phyloP scores from a whole-genome alignment of 2,888 invertebrate genomes.

The Pseudococcus viburni region DNA sequence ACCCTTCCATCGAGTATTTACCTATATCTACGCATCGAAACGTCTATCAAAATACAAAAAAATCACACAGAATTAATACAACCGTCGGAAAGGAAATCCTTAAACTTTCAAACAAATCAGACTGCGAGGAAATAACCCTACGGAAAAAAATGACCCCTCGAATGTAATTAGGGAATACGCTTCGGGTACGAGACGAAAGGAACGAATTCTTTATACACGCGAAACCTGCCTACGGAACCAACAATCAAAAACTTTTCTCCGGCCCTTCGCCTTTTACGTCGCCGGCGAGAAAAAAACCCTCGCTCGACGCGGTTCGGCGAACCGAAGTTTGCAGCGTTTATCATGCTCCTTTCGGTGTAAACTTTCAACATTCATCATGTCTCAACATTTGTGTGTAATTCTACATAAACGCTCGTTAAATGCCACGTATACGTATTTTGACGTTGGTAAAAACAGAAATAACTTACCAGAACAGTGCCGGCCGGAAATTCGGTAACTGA shows the following conservation, averaged over 20 bases:
- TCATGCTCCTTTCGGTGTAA: slow-evolving; percentile 33
- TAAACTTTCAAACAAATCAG: neutral
- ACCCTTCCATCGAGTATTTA: slow-evolving; percentile 87
- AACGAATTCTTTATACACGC: slow-evolving; percentile 10
- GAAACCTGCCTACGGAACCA: neutral
- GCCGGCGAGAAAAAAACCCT: slow-evolving; percentile 3
- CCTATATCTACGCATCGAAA: slow-evolving; percentile 87
- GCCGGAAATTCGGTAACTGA: slow-evolving; percentile 84
- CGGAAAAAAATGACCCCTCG: neutral
- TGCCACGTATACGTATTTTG: neutral
- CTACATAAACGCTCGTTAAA: slow-evolving; percentile 41
- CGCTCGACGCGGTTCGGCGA: slow-evolving; percentile 10
- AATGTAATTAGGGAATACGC: neutral
- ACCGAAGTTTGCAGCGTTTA: slow-evolving; percentile 46
- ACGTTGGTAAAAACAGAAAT: neutral
- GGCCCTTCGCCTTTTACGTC: neutral
- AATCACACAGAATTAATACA: neutral
- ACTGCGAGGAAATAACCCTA: neutral
- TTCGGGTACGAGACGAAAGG: neutral
- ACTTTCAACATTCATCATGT: slow-evolving; percentile 54
- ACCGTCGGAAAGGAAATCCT: neutral
- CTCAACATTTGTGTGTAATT: slow-evolving; percentile 29
- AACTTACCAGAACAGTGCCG: slow-evolving; percentile 79
- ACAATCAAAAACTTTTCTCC: slow-evolving; percentile 25
- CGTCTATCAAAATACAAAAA: slow-evolving; percentile 70